These are phyloP conservation scores for Pachyseris speciosa DNA, from an alignment of 64 coral and sea anemone genomes.

Conservation along the genomic window DNA sequence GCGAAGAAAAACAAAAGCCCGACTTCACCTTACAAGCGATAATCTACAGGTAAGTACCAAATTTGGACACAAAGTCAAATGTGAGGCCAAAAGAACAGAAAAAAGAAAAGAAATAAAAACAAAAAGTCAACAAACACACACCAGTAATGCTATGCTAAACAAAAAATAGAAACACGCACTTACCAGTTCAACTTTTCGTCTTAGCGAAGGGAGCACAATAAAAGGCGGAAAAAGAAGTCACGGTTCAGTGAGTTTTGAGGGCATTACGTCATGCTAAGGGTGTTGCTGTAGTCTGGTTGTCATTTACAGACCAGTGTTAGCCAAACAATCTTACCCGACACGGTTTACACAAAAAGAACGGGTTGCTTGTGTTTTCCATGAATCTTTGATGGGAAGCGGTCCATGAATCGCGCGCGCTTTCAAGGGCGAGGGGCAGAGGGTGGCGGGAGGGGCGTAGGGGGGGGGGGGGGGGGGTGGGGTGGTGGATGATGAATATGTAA, in stretches of 20 bases:
- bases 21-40: neutral
- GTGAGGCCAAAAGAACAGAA: neutral
- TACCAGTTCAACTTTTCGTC: neutral
- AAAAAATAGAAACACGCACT: neutral
- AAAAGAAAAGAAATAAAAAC: neutral
- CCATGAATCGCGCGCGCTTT: neutral
- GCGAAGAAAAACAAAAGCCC: neutral
- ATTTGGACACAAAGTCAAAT: neutral
- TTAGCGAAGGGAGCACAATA: neutral
- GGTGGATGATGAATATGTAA: too few species aligned
- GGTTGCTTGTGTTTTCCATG: neutral
- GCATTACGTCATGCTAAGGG: neutral
- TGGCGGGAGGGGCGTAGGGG: too few species aligned
- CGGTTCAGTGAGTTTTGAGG: neutral
- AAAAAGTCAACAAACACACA: neutral
- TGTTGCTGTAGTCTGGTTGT: neutral
- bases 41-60: constrained; percentile 27
- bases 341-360: neutral
- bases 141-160: neutral
- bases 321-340: neutral
- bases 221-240: neutral
- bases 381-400: neutral
- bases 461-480: too few species aligned
- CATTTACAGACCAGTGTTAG: neutral
- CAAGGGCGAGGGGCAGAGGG: too few species aligned